Evolutionary conservation across 2,113 vertebrate species (phyloP).

Genomic region (Phaethon lepturus): DNA sequence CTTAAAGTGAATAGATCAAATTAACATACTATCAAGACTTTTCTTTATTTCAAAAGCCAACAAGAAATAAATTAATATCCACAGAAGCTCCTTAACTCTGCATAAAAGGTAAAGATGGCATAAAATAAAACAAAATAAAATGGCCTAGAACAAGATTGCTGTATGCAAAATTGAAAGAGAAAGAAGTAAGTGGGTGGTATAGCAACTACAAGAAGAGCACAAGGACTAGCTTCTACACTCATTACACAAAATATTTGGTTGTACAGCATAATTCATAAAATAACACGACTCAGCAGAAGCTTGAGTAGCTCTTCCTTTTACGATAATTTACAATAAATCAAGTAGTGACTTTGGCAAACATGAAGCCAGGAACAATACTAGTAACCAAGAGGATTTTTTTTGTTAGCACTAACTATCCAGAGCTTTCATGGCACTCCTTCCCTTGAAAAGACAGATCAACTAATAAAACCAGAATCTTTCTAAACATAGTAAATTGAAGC

Average conservation of each 20-base stretch:
- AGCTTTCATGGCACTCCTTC: neutral
- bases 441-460: neutral
- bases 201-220: neutral
- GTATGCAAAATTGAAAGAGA: neutral
- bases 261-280: neutral
- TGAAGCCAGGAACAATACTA: neutral
- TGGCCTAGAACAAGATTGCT: neutral
- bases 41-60: neutral
- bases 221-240: neutral
- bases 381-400: neutral
- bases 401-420: neutral
- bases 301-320: neutral
- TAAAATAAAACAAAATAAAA: neutral
- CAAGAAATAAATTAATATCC: neutral
- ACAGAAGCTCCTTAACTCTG: neutral
- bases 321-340: neutral
- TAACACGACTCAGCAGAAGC: neutral
- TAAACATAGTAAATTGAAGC: neutral
- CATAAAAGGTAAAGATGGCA: neutral
- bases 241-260: neutral
- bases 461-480: neutral
- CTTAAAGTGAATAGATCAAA: neutral
- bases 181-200: neutral
- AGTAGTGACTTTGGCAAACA: neutral
- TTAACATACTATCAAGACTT: neutral